These are phyloP conservation scores for Hydrophis major DNA, from an alignment of 2,797 vertebrate genomes.

Conservation along the genomic window DNA sequence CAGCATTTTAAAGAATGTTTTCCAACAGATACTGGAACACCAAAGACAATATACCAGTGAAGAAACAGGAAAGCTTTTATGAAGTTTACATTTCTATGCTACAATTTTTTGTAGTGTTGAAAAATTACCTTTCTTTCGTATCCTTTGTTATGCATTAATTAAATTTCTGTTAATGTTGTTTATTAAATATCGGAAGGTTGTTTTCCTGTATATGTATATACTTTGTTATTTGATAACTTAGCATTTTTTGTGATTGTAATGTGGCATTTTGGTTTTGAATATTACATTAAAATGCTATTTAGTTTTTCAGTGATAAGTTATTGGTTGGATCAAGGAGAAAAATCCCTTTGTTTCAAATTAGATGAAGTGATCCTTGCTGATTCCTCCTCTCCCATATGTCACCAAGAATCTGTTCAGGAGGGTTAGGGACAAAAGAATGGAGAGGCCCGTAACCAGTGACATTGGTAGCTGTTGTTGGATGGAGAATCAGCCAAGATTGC, in stretches of 20 bases:
- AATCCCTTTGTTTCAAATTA: neutral
- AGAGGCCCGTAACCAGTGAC: neutral
- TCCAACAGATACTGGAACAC: slow-evolving; percentile 81
- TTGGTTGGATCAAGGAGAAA: neutral
- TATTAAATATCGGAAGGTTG: slow-evolving; percentile 31
- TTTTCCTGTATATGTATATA: slow-evolving; percentile 16
- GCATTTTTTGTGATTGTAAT: slow-evolving; percentile 3
- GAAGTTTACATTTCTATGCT: slow-evolving; percentile 34
- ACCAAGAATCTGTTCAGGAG: neutral
- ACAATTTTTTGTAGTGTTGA: slow-evolving; percentile 25
- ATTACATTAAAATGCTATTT: slow-evolving; percentile 48
- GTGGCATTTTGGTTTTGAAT: slow-evolving; percentile 39
- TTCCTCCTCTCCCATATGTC: neutral
- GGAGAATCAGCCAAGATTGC: too few species aligned
- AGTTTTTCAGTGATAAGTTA: slow-evolving; percentile 35
- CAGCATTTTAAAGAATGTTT: slow-evolving; percentile 80
- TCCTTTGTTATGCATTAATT: slow-evolving; percentile 27
- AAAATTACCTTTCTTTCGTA: slow-evolving; percentile 28
- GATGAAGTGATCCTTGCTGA: neutral
- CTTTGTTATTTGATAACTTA: slow-evolving; percentile 17
- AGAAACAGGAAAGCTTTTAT: slow-evolving; percentile 58
- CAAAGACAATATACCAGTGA: slow-evolving; percentile 74
- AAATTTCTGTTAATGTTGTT: slow-evolving; percentile 18
- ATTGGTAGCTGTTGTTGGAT: neutral
- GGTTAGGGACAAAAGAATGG: neutral